Conservation (phyloP, 2,888 invertebrate species). For the Phengaris arion region DNA sequence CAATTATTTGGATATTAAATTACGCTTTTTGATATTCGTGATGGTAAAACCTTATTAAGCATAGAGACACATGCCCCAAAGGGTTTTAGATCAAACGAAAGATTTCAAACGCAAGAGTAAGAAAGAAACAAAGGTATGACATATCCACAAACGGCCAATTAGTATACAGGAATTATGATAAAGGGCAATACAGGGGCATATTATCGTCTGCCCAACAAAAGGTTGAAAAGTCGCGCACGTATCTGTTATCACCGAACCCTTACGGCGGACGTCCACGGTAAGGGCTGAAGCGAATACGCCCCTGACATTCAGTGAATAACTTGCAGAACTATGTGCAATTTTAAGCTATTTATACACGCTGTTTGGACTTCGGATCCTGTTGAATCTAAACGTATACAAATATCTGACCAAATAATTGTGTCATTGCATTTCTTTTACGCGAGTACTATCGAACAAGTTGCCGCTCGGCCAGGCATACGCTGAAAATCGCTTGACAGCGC, state of each 20-base stretch:
- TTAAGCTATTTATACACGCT: too few relatives aligned
- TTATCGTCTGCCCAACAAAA: conserved; percentile 73
- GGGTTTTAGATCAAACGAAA: conserved; percentile 39
- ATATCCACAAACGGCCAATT: conserved; percentile 33
- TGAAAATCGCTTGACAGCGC: too few relatives aligned
- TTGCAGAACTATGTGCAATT: too few relatives aligned
- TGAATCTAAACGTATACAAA: too few relatives aligned
- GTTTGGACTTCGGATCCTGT: too few relatives aligned
- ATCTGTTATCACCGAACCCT: conserved; percentile 73
- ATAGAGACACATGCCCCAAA: background rate
- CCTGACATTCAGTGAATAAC: background rate
- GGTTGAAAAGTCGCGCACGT: conserved; percentile 77
- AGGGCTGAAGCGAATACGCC: conserved; percentile 19
- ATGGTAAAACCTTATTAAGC: background rate
- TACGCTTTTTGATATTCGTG: background rate
- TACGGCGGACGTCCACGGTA: conserved; percentile 63
- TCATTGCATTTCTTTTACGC: too few relatives aligned
- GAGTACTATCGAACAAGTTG: too few relatives aligned
- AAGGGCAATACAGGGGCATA: conserved; percentile 68
- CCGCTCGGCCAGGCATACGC: too few relatives aligned
- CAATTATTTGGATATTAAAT: conserved; percentile 12
- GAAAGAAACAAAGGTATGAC: conserved; percentile 37
- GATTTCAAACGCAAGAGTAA: conserved; percentile 51
- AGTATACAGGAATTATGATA: conserved; percentile 33
- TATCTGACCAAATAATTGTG: too few relatives aligned